phyloP scores from a whole-genome alignment of 2,113 vertebrate species.

The Limnothrissa miodon region DNA sequence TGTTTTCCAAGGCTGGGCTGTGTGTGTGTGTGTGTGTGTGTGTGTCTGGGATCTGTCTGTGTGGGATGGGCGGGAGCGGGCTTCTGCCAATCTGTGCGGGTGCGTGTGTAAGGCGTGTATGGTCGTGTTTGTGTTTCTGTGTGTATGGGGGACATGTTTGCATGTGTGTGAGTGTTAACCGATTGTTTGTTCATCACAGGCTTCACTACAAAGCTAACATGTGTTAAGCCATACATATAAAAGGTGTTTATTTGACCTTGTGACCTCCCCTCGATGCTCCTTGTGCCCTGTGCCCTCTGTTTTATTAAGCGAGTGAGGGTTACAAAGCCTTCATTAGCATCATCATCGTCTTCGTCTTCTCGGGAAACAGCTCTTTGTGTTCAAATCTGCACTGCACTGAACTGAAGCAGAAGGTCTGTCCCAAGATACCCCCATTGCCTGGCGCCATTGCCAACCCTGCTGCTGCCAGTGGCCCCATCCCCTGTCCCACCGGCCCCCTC shows the following conservation, averaged over 20 bases:
- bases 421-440: not conserved
- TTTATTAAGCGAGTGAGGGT: not conserved
- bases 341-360: not conserved
- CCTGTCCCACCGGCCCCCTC: not conserved
- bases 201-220: not conserved
- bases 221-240: not conserved
- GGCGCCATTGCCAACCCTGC: not conserved
- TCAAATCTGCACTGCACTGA: not conserved
- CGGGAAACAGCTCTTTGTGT: not conserved
- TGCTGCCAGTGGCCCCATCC: not conserved
- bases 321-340: no score
- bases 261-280: not conserved
- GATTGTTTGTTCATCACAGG: not conserved
- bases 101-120: not conserved
- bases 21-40: slow-evolving; percentile 4
- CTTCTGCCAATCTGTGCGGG: not conserved
- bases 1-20: not conserved
- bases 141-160: not conserved
- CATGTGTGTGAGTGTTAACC: not conserved
- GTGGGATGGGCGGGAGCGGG: not conserved
- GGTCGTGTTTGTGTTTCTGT: not conserved
- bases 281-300: not conserved
- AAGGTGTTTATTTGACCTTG: not conserved
- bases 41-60: not conserved
- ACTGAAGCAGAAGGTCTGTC: not conserved